A percentile compares a stretch with the other conserved stretches of the same genome.
phyloP scores from a whole-genome alignment of 2,888 invertebrate genomes.

The Leptogaster cylindrica region DNA sequence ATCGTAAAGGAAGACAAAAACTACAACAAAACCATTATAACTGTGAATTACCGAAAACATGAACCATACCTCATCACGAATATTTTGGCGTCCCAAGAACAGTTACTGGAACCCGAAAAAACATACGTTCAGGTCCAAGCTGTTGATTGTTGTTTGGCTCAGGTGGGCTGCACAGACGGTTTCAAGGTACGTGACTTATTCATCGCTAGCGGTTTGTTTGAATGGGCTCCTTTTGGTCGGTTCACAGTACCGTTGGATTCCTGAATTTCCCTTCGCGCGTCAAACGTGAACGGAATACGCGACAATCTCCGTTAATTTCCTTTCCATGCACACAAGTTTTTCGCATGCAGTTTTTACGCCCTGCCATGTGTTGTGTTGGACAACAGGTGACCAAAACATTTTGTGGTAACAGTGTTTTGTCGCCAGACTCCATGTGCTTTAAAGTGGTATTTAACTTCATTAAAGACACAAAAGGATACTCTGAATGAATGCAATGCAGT shows the following conservation, averaged over 20 bases:
- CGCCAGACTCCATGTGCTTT: no score
- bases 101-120: conserved; percentile 14
- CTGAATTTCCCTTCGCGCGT: conserved; percentile 4
- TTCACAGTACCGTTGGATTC: conserved; percentile 12
- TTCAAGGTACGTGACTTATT: conserved; percentile 24
- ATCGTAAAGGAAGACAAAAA: not conserved
- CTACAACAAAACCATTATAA: not conserved
- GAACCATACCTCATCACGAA: not conserved
- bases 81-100: conserved; percentile 20
- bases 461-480: no score
- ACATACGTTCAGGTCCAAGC: no score
- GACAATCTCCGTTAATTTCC: no score
- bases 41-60: conserved; percentile 12
- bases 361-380: no score
- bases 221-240: conserved; percentile 9
- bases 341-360: no score
- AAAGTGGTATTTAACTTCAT: no score
- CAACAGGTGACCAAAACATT: no score
- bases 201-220: no score
- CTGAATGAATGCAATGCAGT: no score
- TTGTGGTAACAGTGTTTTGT: no score
- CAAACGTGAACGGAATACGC: conserved; percentile 12
- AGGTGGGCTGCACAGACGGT: conserved; percentile 8
- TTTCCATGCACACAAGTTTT: no score
- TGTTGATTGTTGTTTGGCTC: not conserved